Percentiles rank a stretch among this genome's conserved stretches.
phyloP scores from a whole-genome alignment of 2,888 invertebrate species.

The Ypsolopha sequella region DNA sequence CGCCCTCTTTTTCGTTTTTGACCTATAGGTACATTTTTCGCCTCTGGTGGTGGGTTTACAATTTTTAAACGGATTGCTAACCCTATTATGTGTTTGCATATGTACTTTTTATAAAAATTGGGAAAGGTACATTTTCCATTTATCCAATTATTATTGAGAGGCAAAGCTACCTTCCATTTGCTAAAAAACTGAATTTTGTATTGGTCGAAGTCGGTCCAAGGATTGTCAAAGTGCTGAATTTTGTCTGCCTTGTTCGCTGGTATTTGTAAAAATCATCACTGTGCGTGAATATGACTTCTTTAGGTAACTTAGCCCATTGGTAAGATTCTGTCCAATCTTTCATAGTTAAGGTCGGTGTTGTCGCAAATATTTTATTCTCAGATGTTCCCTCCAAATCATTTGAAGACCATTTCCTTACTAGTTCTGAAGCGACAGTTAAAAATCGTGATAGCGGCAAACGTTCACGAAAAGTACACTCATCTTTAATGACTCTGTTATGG shows the following conservation, averaged over 20 bases:
- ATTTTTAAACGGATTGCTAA: conserved; percentile 9
- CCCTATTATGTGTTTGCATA: conserved; percentile 10
- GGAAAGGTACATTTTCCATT: conserved; percentile 11
- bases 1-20: conserved; percentile 1
- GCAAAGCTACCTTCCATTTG: conserved; percentile 11
- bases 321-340: conserved; percentile 13
- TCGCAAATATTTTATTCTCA: no score
- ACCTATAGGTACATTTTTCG: background rate
- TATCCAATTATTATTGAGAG: conserved; percentile 4
- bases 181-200: conserved; percentile 11
- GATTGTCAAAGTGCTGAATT: conserved; percentile 2
- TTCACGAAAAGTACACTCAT: conserved; percentile 11
- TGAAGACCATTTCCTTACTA: conserved; percentile 13
- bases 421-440: conserved; percentile 12
- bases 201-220: conserved; percentile 11
- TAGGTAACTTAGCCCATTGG: conserved; percentile 12
- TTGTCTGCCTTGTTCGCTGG: conserved; percentile 7
- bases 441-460: conserved; percentile 13
- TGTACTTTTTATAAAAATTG: conserved; percentile 12
- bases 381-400: no score
- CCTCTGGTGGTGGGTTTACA: conserved; percentile 6
- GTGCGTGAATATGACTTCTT: conserved; percentile 7
- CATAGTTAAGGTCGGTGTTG: conserved; percentile 7
- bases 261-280: background rate
- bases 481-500: conserved; percentile 9